Base-by-base conservation (phyloP, 37 sponge, comb jelly and placozoan genomes). In the Chondrosia reniformis region DNA sequence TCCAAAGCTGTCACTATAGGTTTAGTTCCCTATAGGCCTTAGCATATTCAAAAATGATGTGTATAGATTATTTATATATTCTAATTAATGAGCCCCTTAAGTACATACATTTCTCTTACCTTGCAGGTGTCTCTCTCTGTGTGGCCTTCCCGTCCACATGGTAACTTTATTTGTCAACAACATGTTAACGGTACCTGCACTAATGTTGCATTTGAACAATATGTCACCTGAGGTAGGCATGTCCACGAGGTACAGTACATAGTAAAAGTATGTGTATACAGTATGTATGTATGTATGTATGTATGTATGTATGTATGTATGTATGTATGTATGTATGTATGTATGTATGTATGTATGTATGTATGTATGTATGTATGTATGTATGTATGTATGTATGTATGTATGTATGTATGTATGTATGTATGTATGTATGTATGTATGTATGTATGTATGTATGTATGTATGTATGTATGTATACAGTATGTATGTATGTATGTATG, bases 221-320 rank as follows among this genome's bases (percentile, higher is more conserved):
- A 67, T 78, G 3, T 71, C 81, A 24, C 85, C 85, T 63, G 85
- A 89, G 78, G 89, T 89, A 43, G 32, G 79, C 24, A 22, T n/a
- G n/a, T n/a, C n/a, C n/a, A n/a, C n/a, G n/a, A n/a, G n/a, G n/a
- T n/a, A n/a, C n/a, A n/a, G n/a, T n/a, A n/a, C n/a, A n/a, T n/a
- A 15, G 10, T 49, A 49, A 19, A 49, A 49, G 52, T 49, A 49
- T 15, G 15, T 15, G 10, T 49, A 19, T 49, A 49, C 52, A 19
- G 52, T 49, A 15, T 49, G 52, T 49, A 49, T 15, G 52, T 49
- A 15, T 49, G 15, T 15, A 49, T 49, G 52, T 49, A 49, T 49
- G 10, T 15, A n/a, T 59, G n/a, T 13, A 59, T 5, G n/a, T 59
- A 59, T 13, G 7, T 59, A 6, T 59, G 61, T 13, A 59, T 13